phyloP scores from a whole-genome alignment of 2,797 vertebrate species.

The Pogoniulus pusillus region DNA sequence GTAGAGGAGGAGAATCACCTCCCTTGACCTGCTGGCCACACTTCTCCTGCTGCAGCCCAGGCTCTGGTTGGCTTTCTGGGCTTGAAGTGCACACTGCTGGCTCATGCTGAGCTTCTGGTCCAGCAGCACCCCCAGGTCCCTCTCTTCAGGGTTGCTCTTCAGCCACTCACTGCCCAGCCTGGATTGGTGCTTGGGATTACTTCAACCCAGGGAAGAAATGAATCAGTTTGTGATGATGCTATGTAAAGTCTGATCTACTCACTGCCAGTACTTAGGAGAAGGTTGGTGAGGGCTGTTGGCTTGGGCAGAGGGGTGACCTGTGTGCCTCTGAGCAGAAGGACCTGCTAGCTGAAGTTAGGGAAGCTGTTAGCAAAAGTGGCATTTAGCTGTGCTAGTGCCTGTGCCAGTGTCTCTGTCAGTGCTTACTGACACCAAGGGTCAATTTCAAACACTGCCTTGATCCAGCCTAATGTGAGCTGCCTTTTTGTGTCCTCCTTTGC shows the following conservation, averaged over 20 bases:
- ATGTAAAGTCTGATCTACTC: neutral
- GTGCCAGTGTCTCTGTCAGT: too few species aligned
- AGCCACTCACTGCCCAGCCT: too few species aligned
- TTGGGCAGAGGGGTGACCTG: neutral
- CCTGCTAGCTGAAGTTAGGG: neutral
- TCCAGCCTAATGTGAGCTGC: neutral
- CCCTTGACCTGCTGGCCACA: too few species aligned
- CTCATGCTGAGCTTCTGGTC: too few species aligned
- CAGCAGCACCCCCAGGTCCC: too few species aligned
- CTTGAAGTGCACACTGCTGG: too few species aligned
- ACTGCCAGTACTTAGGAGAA: neutral
- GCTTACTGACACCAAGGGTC: neutral
- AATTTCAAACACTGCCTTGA: neutral
- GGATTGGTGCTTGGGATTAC: too few species aligned
- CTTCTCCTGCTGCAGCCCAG: too few species aligned
- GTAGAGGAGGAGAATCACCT: too few species aligned
- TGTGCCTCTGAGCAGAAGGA: neutral
- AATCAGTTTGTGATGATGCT: neutral
- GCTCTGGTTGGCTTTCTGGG: too few species aligned
- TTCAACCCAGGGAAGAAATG: too few species aligned
- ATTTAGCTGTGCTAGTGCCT: neutral
- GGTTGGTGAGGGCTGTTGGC: neutral
- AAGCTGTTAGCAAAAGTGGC: neutral
- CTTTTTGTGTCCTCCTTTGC: neutral
- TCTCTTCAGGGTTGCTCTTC: too few species aligned